These are phyloP conservation scores for Gephyroberyx darwinii DNA, from an alignment of 2,797 vertebrate species.

Conservation along the genomic window DNA sequence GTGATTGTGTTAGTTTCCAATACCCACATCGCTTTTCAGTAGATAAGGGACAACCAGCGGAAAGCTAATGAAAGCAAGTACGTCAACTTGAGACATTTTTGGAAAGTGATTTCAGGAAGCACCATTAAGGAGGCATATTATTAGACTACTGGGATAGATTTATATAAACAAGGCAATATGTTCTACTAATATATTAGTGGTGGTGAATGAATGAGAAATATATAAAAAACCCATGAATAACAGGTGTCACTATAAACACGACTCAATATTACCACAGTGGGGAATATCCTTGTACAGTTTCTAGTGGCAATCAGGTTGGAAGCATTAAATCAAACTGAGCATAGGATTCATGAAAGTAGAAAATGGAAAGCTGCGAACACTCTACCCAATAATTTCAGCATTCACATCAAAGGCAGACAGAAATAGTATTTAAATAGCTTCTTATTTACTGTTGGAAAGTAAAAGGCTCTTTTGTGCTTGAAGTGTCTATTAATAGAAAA, in stretches of 20 bases:
- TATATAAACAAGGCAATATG: neutral
- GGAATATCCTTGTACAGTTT: neutral
- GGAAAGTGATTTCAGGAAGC: neutral
- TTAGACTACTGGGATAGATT: neutral
- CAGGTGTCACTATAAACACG: too few relatives aligned
- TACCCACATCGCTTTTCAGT: neutral
- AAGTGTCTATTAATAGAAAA: conserved; percentile 73
- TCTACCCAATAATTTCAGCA: conserved; percentile 19
- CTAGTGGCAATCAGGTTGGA: neutral
- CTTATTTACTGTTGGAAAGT: conserved; percentile 48
- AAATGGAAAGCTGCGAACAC: conserved; percentile 24
- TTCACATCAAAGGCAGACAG: conserved; percentile 49
- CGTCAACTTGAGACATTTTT: neutral
- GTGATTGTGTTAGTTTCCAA: conserved; percentile 25
- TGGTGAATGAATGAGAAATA: conserved; percentile 10
- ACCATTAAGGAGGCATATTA: neutral
- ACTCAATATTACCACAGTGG: too few relatives aligned
- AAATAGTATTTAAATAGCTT: conserved; percentile 46
- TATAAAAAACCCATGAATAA: neutral
- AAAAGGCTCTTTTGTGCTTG: conserved; percentile 52
- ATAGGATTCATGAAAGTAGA: neutral
- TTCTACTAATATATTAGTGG: neutral
- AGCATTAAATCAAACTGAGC: too few relatives aligned
- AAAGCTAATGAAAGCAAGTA: conserved; percentile 1
- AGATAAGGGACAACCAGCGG: neutral